Evolutionary conservation across 2,113 vertebrate genomes (phyloP).

Genomic region (Garra rufa): DNA sequence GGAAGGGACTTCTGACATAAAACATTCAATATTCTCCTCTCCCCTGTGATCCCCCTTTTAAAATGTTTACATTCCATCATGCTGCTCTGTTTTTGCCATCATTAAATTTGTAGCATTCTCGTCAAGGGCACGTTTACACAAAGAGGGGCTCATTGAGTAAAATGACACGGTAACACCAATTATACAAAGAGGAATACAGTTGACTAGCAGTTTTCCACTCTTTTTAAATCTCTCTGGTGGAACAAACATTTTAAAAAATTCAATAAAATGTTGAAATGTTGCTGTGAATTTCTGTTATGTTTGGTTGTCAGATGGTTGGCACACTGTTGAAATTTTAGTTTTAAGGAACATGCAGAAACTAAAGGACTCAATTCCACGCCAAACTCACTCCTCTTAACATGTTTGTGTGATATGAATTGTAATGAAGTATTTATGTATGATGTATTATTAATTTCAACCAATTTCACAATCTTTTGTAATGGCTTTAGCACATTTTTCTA

Average conservation of each 20-base stretch:
- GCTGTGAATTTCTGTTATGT: not conserved
- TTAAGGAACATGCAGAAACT: not conserved
- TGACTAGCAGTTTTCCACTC: not conserved
- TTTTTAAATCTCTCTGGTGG: not conserved
- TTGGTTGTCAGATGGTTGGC: not conserved
- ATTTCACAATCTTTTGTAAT: not conserved
- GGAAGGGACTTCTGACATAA: slow-evolving; percentile 54
- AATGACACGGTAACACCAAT: not conserved
- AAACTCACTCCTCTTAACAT: not conserved
- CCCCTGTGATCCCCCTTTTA: slow-evolving; percentile 23
- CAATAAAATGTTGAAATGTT: no score
- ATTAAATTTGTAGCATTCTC: not conserved
- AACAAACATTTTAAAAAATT: no score
- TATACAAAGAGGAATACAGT: not conserved
- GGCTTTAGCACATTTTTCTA: not conserved
- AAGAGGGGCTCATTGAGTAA: not conserved
- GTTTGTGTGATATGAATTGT: not conserved
- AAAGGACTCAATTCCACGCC: not conserved
- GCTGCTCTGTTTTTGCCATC: slow-evolving; percentile 22
- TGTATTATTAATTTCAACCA: not conserved
- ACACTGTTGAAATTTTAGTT: not conserved
- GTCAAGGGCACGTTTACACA: not conserved
- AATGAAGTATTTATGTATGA: not conserved
- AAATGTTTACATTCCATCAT: slow-evolving; percentile 45
- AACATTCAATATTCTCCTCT: slow-evolving; percentile 50